phyloP scores from a whole-genome alignment of 2,888 invertebrate genomes.

The Latrodectus hesperus region DNA sequence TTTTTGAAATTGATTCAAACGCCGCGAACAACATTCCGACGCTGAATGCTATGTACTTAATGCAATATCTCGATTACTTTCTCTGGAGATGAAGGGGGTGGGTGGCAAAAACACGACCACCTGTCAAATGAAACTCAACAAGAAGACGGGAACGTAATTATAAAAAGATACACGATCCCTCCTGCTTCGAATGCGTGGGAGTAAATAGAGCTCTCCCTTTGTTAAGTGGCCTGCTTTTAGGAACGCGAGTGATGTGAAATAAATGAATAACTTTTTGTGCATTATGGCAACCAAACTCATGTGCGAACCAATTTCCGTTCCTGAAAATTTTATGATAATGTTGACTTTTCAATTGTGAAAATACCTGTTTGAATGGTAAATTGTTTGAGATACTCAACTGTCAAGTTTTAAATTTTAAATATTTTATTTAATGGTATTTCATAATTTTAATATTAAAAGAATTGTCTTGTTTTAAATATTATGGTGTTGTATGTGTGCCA shows the following conservation, averaged over 20 bases:
- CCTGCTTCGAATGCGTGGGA: neutral
- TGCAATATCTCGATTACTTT: neutral
- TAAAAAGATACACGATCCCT: neutral
- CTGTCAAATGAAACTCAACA: conserved; percentile 31
- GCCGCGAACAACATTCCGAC: neutral
- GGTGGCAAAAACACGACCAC: neutral
- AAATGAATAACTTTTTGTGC: neutral
- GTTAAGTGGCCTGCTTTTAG: neutral
- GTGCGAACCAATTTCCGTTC: too few relatives aligned
- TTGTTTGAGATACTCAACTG: too few relatives aligned
- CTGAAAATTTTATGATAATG: too few relatives aligned
- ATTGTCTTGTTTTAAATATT: too few relatives aligned
- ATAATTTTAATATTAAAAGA: too few relatives aligned
- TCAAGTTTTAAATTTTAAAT: too few relatives aligned
- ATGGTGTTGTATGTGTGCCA: too few relatives aligned
- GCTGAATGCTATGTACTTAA: neutral
- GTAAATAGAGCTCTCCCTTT: neutral
- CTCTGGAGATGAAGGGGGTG: neutral
- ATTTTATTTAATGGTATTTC: too few relatives aligned
- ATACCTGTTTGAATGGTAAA: too few relatives aligned
- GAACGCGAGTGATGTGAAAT: neutral
- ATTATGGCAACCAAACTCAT: too few relatives aligned
- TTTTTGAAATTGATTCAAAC: neutral
- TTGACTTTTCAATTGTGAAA: too few relatives aligned
- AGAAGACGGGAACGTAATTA: conserved; percentile 26